Evolutionary conservation across 2,113 vertebrate genomes (phyloP).

Genomic region (Chinchilla lanigera): DNA sequence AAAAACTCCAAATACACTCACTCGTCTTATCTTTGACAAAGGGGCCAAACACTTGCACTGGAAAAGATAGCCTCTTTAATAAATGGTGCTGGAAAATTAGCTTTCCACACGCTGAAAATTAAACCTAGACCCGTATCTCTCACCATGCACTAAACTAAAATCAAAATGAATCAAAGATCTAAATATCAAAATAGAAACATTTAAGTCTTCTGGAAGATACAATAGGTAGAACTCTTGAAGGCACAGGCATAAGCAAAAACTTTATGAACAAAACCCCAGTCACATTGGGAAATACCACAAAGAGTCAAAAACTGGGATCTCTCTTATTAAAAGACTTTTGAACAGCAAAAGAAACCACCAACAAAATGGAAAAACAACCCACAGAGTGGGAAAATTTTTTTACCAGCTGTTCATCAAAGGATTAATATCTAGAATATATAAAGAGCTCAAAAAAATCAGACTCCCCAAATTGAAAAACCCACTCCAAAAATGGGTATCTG

Average conservation of each 20-base stretch:
- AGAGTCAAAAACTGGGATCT: neutral
- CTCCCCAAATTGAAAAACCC: too few species aligned
- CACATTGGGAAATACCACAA: neutral
- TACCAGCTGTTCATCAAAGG: neutral
- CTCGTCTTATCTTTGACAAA: neutral
- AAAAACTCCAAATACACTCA: neutral
- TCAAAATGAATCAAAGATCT: neutral
- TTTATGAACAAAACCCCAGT: neutral
- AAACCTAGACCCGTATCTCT: neutral
- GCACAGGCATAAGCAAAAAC: neutral
- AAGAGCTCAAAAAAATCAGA: neutral
- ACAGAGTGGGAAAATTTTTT: neutral
- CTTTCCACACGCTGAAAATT: neutral
- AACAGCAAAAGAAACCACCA: neutral
- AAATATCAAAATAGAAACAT: neutral
- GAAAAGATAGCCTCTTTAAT: neutral
- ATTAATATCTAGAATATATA: neutral
- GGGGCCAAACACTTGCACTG: neutral
- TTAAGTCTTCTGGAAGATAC: neutral
- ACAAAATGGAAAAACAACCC: neutral
- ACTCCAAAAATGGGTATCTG: neutral
- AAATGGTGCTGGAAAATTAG: neutral
- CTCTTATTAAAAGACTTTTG: neutral
- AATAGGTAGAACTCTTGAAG: neutral
- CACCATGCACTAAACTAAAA: neutral